These are phyloP conservation scores for Acrobasis suavella DNA, from an alignment of 2,888 invertebrate species.

Conservation along the genomic window DNA sequence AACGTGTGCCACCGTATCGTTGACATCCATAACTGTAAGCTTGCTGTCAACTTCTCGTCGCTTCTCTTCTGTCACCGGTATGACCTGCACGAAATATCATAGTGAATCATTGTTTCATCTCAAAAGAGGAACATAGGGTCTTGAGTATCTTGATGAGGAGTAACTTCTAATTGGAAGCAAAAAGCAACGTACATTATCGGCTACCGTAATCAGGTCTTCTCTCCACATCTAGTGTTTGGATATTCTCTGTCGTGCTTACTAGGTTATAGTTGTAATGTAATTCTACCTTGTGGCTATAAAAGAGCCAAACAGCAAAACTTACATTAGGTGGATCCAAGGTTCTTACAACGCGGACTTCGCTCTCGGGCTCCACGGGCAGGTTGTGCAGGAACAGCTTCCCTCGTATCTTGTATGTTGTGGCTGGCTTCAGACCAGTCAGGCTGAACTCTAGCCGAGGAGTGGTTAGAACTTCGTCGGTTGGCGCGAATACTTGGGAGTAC, in stretches of 20 bases:
- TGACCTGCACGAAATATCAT: background rate
- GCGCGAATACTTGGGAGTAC: slow-evolving; percentile 93
- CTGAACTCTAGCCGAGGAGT: slow-evolving; percentile 94
- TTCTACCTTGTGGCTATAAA: no score
- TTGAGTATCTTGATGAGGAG: no score
- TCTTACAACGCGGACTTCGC: slow-evolving; percentile 88
- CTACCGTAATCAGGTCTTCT: no score
- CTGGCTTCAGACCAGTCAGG: slow-evolving; percentile 88
- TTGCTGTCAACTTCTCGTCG: slow-evolving; percentile 86
- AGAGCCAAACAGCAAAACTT: slow-evolving; percentile 31
- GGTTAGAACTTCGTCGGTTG: slow-evolving; percentile 92
- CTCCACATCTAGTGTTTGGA: no score
- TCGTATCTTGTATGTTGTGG: slow-evolving; percentile 91
- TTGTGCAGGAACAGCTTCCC: slow-evolving; percentile 91
- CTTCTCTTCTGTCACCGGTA: slow-evolving; percentile 64
- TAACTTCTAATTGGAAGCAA: no score
- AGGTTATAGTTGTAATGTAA: no score
- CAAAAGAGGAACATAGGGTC: no score
- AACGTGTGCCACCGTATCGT: slow-evolving; percentile 89
- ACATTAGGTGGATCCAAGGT: slow-evolving; percentile 82
- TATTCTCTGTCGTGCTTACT: no score
- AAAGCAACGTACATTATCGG: no score
- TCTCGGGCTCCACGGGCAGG: slow-evolving; percentile 89
- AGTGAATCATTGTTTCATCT: no score
- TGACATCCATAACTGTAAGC: slow-evolving; percentile 87